Percentiles rank a stretch among this genome's conserved stretches.
These are phyloP conservation scores for Mercenaria mercenaria DNA, from an alignment of 1,140 invertebrate genomes.

Conservation along the genomic window DNA sequence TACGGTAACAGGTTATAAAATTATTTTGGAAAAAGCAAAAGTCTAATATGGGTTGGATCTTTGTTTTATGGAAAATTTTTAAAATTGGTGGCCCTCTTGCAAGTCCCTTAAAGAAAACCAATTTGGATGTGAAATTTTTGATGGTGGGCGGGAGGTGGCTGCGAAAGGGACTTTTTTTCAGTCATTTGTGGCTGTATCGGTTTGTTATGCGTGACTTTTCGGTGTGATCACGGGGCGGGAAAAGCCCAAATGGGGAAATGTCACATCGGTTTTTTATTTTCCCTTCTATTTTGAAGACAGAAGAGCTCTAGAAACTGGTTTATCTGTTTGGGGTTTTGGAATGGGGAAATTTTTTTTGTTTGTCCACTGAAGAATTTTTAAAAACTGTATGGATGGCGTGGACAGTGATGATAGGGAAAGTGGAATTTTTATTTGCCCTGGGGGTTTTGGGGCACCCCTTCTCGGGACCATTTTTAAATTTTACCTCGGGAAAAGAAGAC, in stretches of 20 bases:
- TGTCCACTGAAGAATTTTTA: constrained; percentile 82
- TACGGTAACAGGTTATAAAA: constrained; percentile 90
- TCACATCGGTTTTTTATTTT: constrained; percentile 89
- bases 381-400: constrained; percentile 83
- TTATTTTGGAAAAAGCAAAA: constrained; percentile 94
- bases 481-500: constrained; percentile 75
- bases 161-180: constrained; percentile 93
- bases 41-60: constrained; percentile 91
- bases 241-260: constrained; percentile 94
- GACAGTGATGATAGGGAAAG: constrained; percentile 93
- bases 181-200: constrained; percentile 87
- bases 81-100: constrained; percentile 95
- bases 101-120: constrained; percentile 94
- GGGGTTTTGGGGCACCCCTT: constrained; percentile 92
- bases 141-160: constrained; percentile 91
- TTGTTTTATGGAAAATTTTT: constrained; percentile 82
- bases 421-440: constrained; percentile 92
- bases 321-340: constrained; percentile 89
- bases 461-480: constrained; percentile 92
- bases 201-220: constrained; percentile 93
- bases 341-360: constrained; percentile 85
- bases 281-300: constrained; percentile 97
- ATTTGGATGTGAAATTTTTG: constrained; percentile 92
- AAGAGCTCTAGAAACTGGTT: constrained; percentile 95
- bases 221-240: constrained; percentile 95